These are phyloP conservation scores for Neomorphus geoffroyi DNA, from an alignment of 2,797 vertebrate genomes.

Conservation along the genomic window DNA sequence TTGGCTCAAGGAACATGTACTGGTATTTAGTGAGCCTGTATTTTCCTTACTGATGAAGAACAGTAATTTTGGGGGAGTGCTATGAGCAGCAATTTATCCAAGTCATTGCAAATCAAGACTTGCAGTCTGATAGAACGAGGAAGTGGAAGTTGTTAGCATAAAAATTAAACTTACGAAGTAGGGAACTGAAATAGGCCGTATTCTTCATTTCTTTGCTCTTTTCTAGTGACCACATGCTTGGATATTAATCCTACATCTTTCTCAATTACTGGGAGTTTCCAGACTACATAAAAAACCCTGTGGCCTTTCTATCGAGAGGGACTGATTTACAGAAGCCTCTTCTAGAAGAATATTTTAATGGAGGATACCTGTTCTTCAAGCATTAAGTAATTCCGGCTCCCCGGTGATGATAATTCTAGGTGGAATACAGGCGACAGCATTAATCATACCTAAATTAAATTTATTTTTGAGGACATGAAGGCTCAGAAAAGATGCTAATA, in stretches of 20 bases:
- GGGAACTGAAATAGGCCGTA: not conserved
- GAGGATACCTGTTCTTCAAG: not conserved
- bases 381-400: not conserved
- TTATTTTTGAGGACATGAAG: not conserved
- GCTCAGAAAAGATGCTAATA: not conserved
- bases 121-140: not conserved
- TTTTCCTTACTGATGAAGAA: not conserved
- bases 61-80: not conserved
- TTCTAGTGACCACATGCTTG: not conserved
- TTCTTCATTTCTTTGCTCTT: not conserved
- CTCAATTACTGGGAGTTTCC: not conserved
- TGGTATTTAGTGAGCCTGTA: not conserved
- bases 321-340: not conserved
- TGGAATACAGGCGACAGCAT: rapidly evolving
- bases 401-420: rapidly evolving
- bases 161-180: not conserved
- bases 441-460: not conserved
- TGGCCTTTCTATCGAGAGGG: not conserved
- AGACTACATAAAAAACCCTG: not conserved
- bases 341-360: not conserved
- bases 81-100: not conserved
- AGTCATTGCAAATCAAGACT: not conserved
- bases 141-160: not conserved
- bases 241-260: not conserved
- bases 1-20: not conserved